Evolutionary conservation across 2,888 invertebrate species (phyloP).

Genomic region (Actias luna): DNA sequence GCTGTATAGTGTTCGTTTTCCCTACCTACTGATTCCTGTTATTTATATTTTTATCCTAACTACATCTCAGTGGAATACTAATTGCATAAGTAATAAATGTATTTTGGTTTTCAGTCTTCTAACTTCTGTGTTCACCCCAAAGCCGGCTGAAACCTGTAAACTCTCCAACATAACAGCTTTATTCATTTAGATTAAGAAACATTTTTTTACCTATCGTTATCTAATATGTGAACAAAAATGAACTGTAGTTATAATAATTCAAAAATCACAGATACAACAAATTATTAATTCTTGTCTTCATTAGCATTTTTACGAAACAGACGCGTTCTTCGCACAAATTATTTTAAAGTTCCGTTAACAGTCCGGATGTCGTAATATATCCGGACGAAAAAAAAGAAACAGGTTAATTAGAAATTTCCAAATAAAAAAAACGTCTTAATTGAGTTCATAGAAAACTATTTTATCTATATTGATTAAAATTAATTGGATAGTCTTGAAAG

Average conservation of each 20-base stretch:
- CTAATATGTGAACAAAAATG: not conserved
- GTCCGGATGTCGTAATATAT: slow-evolving; percentile 15
- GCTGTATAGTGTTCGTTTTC: no score
- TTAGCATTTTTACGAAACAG: slow-evolving; percentile 11
- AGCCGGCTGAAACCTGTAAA: no score
- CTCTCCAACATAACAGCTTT: no score
- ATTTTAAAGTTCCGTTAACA: slow-evolving; percentile 13
- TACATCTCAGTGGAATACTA: no score
- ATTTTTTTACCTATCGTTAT: not conserved
- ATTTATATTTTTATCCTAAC: no score
- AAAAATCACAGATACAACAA: not conserved
- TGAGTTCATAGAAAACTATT: slow-evolving; percentile 1
- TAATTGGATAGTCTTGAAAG: not conserved
- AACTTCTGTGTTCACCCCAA: no score
- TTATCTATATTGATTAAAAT: not conserved
- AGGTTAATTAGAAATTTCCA: slow-evolving; percentile 12
- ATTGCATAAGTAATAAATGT: no score
- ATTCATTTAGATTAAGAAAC: no score
- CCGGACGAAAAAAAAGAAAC: slow-evolving; percentile 10
- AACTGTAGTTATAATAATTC: not conserved
- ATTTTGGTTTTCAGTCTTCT: no score
- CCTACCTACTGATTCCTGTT: no score
- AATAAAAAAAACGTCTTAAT: slow-evolving; percentile 9
- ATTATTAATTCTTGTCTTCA: not conserved
- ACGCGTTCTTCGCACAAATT: slow-evolving; percentile 12